A percentile compares a stretch with the other conserved stretches of the same genome.
Conservation (phyloP, 2,113 vertebrate species). For the Desmodus rotundus region DNA sequence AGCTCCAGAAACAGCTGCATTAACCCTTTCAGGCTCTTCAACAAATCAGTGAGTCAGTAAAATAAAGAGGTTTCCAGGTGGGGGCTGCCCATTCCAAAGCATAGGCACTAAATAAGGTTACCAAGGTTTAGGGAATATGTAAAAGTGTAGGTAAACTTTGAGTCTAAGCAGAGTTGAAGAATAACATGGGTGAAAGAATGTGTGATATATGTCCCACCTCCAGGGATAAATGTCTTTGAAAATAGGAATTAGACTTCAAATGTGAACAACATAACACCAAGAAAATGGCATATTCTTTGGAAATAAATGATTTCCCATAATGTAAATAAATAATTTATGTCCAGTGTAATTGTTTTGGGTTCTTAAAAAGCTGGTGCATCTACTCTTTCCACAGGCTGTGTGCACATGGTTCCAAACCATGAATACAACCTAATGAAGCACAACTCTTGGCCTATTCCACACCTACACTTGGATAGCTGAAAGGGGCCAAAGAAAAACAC, state of each 20-base stretch:
- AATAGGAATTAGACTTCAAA: neutral
- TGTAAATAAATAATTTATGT: neutral
- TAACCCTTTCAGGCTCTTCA: neutral
- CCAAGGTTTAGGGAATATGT: neutral
- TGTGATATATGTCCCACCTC: neutral
- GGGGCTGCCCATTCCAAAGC: neutral
- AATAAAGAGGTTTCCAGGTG: neutral
- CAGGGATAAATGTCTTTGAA: neutral
- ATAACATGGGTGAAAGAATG: neutral
- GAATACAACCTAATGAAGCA: neutral
- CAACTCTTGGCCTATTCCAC: neutral
- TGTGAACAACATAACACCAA: neutral
- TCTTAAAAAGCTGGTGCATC: neutral
- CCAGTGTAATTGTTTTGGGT: neutral
- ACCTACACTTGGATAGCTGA: neutral
- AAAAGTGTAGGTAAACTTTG: neutral
- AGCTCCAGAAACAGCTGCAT: neutral
- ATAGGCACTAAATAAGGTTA: neutral
- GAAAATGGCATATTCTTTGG: neutral
- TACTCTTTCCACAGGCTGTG: neutral
- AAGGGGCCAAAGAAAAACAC: neutral
- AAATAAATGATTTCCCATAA: neutral
- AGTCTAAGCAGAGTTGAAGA: neutral
- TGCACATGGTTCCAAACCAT: neutral
- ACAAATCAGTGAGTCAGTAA: neutral